phyloP scores from a whole-genome alignment of 2,888 invertebrate genomes.

The Sphaeridia pumilis region DNA sequence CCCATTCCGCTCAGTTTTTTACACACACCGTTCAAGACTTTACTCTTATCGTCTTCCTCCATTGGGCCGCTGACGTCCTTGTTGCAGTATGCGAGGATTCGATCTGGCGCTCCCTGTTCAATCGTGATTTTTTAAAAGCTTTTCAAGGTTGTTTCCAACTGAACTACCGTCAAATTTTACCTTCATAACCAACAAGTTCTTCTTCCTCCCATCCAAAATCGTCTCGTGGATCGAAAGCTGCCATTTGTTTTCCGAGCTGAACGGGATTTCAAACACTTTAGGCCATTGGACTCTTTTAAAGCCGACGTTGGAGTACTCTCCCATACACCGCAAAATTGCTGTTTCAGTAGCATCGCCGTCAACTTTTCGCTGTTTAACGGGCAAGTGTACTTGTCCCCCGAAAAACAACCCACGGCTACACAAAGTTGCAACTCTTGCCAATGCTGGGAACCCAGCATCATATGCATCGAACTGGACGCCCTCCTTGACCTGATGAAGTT shows the following conservation, averaged over 20 bases:
- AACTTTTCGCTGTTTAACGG: no score
- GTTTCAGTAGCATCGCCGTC: conserved; percentile 58
- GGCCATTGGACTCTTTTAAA: conserved; percentile 51
- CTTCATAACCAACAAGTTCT: conserved; percentile 56
- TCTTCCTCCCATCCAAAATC: conserved; percentile 43
- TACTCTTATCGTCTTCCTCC: no score
- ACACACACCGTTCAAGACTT: conserved; percentile 54
- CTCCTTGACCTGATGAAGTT: conserved; percentile 11
- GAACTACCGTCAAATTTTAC: no score
- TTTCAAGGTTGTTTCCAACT: background rate
- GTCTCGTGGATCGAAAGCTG: conserved; percentile 57
- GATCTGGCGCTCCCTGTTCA: conserved; percentile 54
- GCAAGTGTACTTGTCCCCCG: conserved; percentile 17
- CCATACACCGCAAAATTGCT: conserved; percentile 54
- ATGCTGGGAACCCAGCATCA: conserved; percentile 41
- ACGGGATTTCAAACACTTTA: conserved; percentile 54
- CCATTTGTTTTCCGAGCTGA: conserved; percentile 55
- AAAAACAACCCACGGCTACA: conserved; percentile 59
- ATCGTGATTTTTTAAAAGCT: background rate
- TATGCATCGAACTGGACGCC: no score
- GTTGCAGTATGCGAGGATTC: conserved; percentile 55
- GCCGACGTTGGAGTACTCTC: conserved; percentile 49
- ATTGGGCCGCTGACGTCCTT: no score
- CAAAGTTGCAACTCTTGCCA: conserved; percentile 52
- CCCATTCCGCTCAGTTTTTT: conserved; percentile 71